A percentile compares a stretch with the other conserved stretches of the same genome.
These are phyloP conservation scores for Parazoanthus atlanticus DNA, from an alignment of 92 coral and sea anemone genomes.

Conservation along the genomic window DNA sequence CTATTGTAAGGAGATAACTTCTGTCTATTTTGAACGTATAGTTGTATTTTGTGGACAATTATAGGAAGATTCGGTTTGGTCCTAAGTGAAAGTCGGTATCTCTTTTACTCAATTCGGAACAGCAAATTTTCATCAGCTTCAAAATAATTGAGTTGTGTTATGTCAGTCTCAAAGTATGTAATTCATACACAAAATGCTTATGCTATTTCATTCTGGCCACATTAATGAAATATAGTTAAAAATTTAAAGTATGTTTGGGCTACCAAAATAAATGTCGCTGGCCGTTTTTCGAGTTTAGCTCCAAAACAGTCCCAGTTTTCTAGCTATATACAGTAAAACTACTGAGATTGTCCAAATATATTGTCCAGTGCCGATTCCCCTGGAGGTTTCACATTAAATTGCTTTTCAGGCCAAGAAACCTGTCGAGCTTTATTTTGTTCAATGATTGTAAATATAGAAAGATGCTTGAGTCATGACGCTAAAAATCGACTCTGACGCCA, in stretches of 20 bases:
- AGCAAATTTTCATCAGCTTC: neutral
- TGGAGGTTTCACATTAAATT: neutral
- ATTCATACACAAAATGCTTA: neutral
- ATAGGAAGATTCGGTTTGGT: neutral
- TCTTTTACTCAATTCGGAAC: neutral
- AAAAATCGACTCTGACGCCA: slow-evolving; percentile 25
- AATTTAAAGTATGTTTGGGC: slow-evolving; percentile 1
- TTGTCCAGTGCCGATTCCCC: neutral
- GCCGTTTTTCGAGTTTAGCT: neutral
- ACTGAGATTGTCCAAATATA: neutral
- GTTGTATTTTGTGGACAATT: neutral
- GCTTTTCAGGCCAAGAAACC: neutral
- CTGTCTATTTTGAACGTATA: neutral
- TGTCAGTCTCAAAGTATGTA: slow-evolving; percentile 2
- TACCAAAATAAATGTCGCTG: neutral
- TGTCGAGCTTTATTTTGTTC: neutral
- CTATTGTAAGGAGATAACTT: neutral
- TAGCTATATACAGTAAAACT: neutral
- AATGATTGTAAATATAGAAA: neutral
- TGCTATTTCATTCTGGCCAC: neutral
- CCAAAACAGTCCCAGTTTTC: neutral
- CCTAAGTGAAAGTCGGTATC: neutral
- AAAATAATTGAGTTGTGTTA: neutral
- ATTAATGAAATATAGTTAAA: neutral
- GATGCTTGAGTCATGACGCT: slow-evolving; percentile 13